These are phyloP conservation scores for Rhineura floridana DNA, from an alignment of 2,113 vertebrate genomes.

Conservation along the genomic window DNA sequence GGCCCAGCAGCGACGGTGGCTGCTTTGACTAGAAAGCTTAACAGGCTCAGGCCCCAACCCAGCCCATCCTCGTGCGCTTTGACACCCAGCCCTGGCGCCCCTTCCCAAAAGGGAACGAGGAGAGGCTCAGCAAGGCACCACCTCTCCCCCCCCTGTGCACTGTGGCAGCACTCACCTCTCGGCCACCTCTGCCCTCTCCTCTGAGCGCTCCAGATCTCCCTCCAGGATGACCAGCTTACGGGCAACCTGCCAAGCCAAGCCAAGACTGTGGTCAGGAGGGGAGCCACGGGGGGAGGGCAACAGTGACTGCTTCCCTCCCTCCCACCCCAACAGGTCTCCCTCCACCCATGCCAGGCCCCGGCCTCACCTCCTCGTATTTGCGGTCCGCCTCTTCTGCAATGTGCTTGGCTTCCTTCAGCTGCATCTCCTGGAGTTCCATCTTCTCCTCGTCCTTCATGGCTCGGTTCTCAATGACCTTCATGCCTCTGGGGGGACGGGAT, in stretches of 20 bases:
- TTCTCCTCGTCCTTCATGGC: conserved; percentile 97
- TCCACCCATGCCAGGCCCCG: neutral
- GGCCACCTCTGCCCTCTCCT: conserved; percentile 94
- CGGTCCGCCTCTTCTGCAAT: conserved; percentile 97
- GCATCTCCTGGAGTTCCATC: conserved; percentile 99
- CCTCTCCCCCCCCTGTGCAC: neutral
- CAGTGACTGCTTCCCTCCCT: rapidly evolving
- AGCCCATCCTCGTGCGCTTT: too few species aligned
- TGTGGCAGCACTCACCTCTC: conserved; percentile 84
- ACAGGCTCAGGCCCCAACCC: neutral
- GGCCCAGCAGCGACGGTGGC: too few species aligned
- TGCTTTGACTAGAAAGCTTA: too few species aligned
- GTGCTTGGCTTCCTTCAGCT: conserved; percentile 98
- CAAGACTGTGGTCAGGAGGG: rapidly evolving
- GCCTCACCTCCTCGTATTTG: conserved; percentile 97
- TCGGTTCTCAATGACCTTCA: conserved; percentile 99
- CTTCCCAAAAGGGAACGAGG: too few species aligned
- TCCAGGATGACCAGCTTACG: conserved; percentile 97
- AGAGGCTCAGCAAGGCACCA: too few species aligned
- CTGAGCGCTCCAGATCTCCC: conserved; percentile 95
- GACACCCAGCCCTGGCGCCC: too few species aligned
- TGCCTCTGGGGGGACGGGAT: conserved; percentile 82
- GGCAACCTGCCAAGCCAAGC: conserved; percentile 81
- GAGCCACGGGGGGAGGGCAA: rapidly evolving
- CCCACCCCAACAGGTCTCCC: too few species aligned